Evolutionary conservation across 2,888 invertebrate genomes (phyloP), one percentile per base, ranked within the genome.

Genomic region (Celastrina argiolus): DNA sequence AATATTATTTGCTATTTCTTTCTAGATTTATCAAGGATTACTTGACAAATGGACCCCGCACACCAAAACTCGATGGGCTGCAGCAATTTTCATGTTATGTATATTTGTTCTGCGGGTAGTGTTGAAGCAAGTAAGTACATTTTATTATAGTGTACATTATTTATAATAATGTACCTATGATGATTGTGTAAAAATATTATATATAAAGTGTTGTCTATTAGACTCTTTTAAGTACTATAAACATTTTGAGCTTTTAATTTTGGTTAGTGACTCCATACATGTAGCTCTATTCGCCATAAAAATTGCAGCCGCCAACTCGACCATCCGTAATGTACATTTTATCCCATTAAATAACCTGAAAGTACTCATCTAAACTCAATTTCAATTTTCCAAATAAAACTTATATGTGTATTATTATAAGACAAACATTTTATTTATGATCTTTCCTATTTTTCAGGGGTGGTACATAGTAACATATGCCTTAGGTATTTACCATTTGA

Each of bases 401-500:
- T 45, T 16, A 16, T 6, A 7, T 16, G 42, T 31, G n/a, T 31
- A 31, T 59, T 42, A 64, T 18, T 69, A 39, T 45, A 39, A 1
- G 18, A 34, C 16, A 59, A 34, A 34, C 16, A 59, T 18, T 16
- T 34, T 59, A 2, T 18, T 34, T 10, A 59, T 51, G 18, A 1
- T 22, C 34, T 22, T 61, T 42, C 10, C 22, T 51, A 45, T 68
- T 65, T 69, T 70, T 61, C 92, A 99, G 97, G 99, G 99, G 75
- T 99, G 99, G 98, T 99, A 99, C 87, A 99, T 99, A 78, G 95
- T 99, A 69, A 98, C 99, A 75, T 99, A 99, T 91, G 99, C 98
- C 36, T 92, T 99, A 86, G 99, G 99, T 77, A 99, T 99, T 83
- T 99, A 99, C 91, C 97, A 99, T 87, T 94, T 99, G 85, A 99